Base-by-base conservation (phyloP, 2,797 vertebrate genomes). In the Carcharodon carcharias region DNA sequence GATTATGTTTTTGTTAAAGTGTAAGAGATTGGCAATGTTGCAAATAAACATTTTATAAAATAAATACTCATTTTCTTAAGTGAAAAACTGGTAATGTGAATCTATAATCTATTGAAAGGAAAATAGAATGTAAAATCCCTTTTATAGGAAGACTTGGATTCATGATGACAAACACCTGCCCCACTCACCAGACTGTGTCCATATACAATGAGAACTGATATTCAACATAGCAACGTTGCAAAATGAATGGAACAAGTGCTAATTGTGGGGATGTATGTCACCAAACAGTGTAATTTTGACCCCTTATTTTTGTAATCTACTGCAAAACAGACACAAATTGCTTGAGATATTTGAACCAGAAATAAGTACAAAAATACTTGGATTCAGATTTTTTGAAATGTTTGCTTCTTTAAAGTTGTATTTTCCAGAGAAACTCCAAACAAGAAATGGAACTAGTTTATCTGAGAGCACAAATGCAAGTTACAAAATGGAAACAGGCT, bases 11-110 rank as follows among this genome's bases (percentile, higher is more conserved):
- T 56, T 95, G 67, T 95, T 95, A 56, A 35, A 73, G 28, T 71
- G 94, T 73, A n/a, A 95, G 67, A 71, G 91, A 69, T 95, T 56
- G 69, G 28, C 65, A 95, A 54, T 73, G 12, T 73, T 95, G 94
- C 12, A 54, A 95, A 95, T 95, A 95, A 95, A 95, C 45, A n/a
- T 67, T 95, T 73, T 95, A 54, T 56, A 73, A 54, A 56, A 77
- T 77, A 95, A 67, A 50, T 16, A 69, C 14, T 54, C 31, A 5
- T 95, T 95, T 95, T 21, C 4, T 45, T 95, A 1, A 50, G 35
- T 63, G 58, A 63, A 45, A n/a, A 18, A 77, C 35, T n/a, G 23
- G 21, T 16, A 9, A 26, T 87, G 8, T 50, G 50, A 26, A 7
- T 1, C 26, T 85, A 50, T 45, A 26, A 54, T 50, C 21, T 50